phyloP scores from a whole-genome alignment of 2,797 vertebrate species.

The Gobionotothen gibberifrons region DNA sequence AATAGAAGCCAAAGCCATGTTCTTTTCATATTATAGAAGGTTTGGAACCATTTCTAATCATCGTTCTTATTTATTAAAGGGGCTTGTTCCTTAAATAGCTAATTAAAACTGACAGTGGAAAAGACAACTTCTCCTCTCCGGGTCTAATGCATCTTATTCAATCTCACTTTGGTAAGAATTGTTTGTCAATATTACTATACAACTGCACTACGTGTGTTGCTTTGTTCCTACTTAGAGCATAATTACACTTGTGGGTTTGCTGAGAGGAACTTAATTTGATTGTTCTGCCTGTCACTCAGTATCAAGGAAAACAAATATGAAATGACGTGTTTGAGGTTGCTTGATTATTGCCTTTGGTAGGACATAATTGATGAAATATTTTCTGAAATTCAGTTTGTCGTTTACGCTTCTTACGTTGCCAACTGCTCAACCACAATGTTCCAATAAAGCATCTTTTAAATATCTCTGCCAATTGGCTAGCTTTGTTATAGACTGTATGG shows the following conservation, averaged over 20 bases:
- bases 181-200: slow-evolving; percentile 62
- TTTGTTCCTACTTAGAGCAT: slow-evolving; percentile 68
- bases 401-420: slow-evolving; percentile 38
- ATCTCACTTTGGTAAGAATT: slow-evolving; percentile 38
- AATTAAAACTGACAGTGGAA: slow-evolving; percentile 52
- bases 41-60: slow-evolving; percentile 49
- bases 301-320: slow-evolving; percentile 68
- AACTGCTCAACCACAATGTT: slow-evolving; percentile 38
- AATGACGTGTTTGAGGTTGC: slow-evolving; percentile 64
- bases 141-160: slow-evolving; percentile 51
- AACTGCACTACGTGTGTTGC: slow-evolving; percentile 61
- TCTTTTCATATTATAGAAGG: slow-evolving; percentile 33
- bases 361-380: slow-evolving; percentile 62
- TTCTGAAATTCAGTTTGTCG: slow-evolving; percentile 45
- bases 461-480: slow-evolving; percentile 65
- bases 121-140: slow-evolving; percentile 56
- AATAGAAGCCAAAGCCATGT: slow-evolving; percentile 38
- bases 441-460: slow-evolving; percentile 54
- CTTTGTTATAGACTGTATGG: slow-evolving; percentile 59
- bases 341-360: slow-evolving; percentile 61
- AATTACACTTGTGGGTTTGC: slow-evolving; percentile 75
- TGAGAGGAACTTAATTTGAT: slow-evolving; percentile 72
- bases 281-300: slow-evolving; percentile 72
- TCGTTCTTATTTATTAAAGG: slow-evolving; percentile 42
- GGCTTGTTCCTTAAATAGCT: slow-evolving; percentile 40